Evolutionary conservation across 2,888 invertebrate species (phyloP), one percentile per base, ranked within the genome.

Genomic region (Calameuta idolon): DNA sequence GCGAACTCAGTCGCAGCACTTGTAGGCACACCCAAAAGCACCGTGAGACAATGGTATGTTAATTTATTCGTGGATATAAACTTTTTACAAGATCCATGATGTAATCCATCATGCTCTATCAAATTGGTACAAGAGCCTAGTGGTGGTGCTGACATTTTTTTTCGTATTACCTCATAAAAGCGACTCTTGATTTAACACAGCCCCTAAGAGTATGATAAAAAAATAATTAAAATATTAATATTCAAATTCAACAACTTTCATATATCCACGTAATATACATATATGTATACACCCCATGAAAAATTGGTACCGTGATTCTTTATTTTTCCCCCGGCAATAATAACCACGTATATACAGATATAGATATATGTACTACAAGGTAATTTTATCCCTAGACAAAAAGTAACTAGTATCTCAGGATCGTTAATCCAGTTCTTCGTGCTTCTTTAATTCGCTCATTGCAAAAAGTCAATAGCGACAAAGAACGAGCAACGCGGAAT

Each of bases 81-180:
- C 83, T 88, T 88, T 87, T 87, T 83, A 81, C 84, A 81, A 79
- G 81, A 79, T 79, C 76, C 84, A 77, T 76, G 81, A 79, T 87
- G 86, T 85, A 87, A 88, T 89, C 87, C 87, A 88, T 88, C 88
- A 87, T 88, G 88, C 84, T 87, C 87, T 86, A 85, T 86, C 85
- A 83, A 85, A 85, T 85, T 86, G 86, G 79, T 85, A 85, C 85
- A 86, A 85, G 55, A 55, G 55, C 9, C 55, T 55, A 55, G 55
- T 55, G 55, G 55, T 23, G 55, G 55, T 55, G 23, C 55, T 55
- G 55, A 55, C 55, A 55, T 55, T 55, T 55, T 55, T 71, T 71
- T 71, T 71, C 71, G 31, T 71, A 71, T 71, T 71, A 71, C 31
- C 30, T 33, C 71, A 71, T 55, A 23, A 55, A 55, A 55, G 55